These are phyloP conservation scores for Tribolium castaneum DNA, from an alignment of 1,140 invertebrate species.

Conservation along the genomic window DNA sequence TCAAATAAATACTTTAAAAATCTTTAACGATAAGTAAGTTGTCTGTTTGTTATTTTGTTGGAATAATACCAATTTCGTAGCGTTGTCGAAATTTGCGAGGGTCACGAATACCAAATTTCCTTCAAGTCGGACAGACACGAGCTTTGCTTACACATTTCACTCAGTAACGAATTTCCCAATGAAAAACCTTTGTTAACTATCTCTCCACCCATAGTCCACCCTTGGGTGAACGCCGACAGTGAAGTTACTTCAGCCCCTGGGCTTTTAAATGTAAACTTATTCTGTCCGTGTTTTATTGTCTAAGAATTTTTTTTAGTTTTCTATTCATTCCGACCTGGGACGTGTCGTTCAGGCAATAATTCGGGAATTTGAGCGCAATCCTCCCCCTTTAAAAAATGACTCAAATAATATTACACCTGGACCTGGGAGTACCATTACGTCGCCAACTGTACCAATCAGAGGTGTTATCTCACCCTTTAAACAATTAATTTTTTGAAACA, in stretches of 20 bases:
- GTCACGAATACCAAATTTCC: constrained; percentile 77
- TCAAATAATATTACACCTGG: constrained; percentile 58
- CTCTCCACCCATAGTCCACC: constrained; percentile 73
- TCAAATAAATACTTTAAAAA: constrained; percentile 78
- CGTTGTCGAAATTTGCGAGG: constrained; percentile 54
- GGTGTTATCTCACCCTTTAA: constrained; percentile 54
- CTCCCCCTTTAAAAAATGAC: constrained; percentile 67
- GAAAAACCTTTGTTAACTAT: constrained; percentile 78
- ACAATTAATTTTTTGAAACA: not conserved
- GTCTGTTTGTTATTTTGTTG: not conserved
- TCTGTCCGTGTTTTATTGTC: not conserved
- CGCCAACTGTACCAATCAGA: constrained; percentile 62
- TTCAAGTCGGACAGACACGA: constrained; percentile 72
- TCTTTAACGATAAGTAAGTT: constrained; percentile 68
- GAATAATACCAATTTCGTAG: not conserved
- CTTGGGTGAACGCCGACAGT: constrained; percentile 74
- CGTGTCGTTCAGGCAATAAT: constrained; percentile 82
- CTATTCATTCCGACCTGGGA: constrained; percentile 80
- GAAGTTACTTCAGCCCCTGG: constrained; percentile 78
- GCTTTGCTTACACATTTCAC: constrained; percentile 72
- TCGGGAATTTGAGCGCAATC: constrained; percentile 78
- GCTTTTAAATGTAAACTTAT: constrained; percentile 72
- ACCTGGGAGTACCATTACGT: constrained; percentile 59
- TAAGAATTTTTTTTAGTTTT: constrained; percentile 68
- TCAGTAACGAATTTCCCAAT: constrained; percentile 77